Percentiles rank a stretch among this genome's conserved stretches.
Conservation (phyloP, 2,797 vertebrate species). For the Macrochelys suwanniensis region DNA sequence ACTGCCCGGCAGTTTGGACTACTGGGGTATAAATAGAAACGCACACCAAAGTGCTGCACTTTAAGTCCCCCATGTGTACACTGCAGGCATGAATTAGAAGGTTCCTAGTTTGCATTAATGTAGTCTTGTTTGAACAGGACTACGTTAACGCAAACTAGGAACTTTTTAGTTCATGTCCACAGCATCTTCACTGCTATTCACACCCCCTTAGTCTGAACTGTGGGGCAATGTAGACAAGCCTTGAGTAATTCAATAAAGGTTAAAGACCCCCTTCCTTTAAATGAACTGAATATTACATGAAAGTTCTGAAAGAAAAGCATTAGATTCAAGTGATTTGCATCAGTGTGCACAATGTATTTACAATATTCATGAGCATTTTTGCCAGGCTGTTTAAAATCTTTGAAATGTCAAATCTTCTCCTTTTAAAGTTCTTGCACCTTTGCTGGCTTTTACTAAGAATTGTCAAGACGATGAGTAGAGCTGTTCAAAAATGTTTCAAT, state of each 20-base stretch:
- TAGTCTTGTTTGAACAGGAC: no score
- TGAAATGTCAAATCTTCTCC: fast-evolving
- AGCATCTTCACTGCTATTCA: no score
- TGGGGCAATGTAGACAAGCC: no score
- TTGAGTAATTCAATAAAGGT: slow-evolving; percentile 58
- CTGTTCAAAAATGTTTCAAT: background rate
- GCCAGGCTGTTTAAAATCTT: background rate
- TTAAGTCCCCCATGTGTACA: no score
- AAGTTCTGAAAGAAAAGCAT: slow-evolving; percentile 31
- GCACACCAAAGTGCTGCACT: no score
- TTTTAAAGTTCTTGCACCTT: background rate
- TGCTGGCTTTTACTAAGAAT: background rate
- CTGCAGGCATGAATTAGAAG: no score
- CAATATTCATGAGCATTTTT: background rate
- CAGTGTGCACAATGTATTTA: background rate
- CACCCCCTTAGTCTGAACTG: no score
- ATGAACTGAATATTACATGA: slow-evolving; percentile 54
- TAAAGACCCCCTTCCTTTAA: slow-evolving; percentile 15
- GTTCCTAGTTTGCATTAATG: no score
- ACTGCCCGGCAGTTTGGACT: background rate
- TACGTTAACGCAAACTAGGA: background rate
- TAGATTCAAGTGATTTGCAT: background rate
- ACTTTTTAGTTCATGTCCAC: background rate
- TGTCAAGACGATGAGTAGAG: background rate
- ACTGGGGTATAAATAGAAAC: background rate